phyloP scores from a whole-genome alignment of 2,797 vertebrate species.

The Microctenopoma lineatum region DNA sequence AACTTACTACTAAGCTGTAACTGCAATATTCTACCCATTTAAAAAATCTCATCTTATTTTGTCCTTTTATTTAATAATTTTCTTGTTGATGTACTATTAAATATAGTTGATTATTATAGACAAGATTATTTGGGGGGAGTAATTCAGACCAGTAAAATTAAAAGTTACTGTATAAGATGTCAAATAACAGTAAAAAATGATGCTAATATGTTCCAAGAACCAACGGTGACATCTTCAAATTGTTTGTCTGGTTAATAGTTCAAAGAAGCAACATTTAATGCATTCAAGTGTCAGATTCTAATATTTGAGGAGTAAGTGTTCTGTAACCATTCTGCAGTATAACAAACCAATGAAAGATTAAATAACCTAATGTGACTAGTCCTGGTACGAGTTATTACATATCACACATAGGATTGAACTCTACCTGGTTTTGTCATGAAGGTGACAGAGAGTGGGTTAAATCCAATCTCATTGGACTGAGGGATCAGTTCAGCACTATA shows the following conservation, averaged over 20 bases:
- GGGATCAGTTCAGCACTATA: slow-evolving; percentile 89
- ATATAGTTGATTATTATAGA: too few relatives aligned
- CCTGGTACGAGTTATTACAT: background rate
- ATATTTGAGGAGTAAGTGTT: background rate
- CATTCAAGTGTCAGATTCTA: background rate
- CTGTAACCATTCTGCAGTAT: background rate
- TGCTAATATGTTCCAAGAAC: background rate
- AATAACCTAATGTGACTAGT: background rate
- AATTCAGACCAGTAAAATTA: background rate
- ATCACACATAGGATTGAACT: slow-evolving; percentile 5
- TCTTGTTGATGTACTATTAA: too few relatives aligned
- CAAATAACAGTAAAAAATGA: background rate
- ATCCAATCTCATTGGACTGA: slow-evolving; percentile 83
- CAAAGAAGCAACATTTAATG: background rate
- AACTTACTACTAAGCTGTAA: too few relatives aligned
- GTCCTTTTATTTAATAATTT: too few relatives aligned
- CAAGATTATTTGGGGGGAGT: too few relatives aligned
- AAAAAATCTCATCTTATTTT: too few relatives aligned
- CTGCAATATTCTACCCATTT: too few relatives aligned
- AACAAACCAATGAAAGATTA: background rate
- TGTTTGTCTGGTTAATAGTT: too few relatives aligned
- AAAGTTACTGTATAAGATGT: background rate
- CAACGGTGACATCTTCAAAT: background rate
- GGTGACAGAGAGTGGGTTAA: slow-evolving; percentile 82
- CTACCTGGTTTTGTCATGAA: slow-evolving; percentile 90